Evolutionary conservation across 1,140 invertebrate species (phyloP), one percentile per base, ranked within the genome.

Genomic region (Lasioglossum baleicum): DNA sequence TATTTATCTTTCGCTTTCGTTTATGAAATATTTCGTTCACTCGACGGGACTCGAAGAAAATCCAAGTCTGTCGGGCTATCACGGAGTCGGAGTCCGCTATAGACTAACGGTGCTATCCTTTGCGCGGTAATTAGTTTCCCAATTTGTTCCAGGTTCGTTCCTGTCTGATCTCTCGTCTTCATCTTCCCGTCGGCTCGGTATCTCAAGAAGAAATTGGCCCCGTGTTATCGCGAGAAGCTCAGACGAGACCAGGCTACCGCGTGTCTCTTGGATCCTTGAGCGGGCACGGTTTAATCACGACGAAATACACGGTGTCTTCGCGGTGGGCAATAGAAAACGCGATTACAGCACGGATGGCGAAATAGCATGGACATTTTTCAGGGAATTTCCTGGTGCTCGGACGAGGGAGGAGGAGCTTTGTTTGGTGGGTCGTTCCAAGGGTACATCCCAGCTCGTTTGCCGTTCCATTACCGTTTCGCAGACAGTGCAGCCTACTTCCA

Each of bases 1-100:
- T 83, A 53, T 86, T 86, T 86, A 86, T 83, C 80, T 71, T 85
- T 56, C 48, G 51, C 15, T 17, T 53, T 22, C 81, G 65, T 83
- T 85, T 86, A 83, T 78, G 65, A 64, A 78, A 77, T 56, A 75
- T 70, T 26, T 17, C 53, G 58, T 73, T 61, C 44, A 35, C 35
- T 13, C 44, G 42, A n/a, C 15, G 56, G 61, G 35, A 22, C 63
- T 58, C 56, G 56, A 58, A 53, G 51, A 20, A 58, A 58, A 58
- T 58, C 7, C 56, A 8, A 20, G 51, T 3, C 17, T 20, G 17
- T 20, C 15, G 2, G 6, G 51, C 17, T 6, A 2, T 11, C 44
- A 6, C 15, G 51, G 51, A 53, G 17, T 53, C 13, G 17, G 51
- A 35, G 35, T 4, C 35, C 35, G 35, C 35, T 35, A 13, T 53